phyloP scores from a whole-genome alignment of 2,113 vertebrate species.

The Megalops atlanticus region DNA sequence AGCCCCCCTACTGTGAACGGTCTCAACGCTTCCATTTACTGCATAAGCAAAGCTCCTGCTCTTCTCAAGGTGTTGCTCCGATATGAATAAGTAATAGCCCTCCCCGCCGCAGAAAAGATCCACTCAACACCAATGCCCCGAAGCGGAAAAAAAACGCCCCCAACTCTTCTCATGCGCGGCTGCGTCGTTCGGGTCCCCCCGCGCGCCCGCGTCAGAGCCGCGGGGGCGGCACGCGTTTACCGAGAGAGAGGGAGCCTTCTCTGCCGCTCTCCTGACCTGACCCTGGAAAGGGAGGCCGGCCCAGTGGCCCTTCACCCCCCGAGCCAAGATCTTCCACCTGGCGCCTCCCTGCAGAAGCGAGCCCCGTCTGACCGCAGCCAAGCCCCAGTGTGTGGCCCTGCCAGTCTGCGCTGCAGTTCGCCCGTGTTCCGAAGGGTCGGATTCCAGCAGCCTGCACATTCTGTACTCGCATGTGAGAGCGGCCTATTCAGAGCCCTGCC shows the following conservation, averaged over 20 bases:
- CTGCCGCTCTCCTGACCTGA: not conserved
- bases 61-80: slow-evolving; percentile 22
- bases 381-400: not conserved
- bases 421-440: not conserved
- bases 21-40: not conserved
- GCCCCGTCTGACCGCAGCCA: not conserved
- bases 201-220: not conserved
- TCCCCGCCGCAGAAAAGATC: not conserved
- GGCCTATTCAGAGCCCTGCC: not conserved
- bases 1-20: not conserved
- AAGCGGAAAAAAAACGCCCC: not conserved
- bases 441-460: slow-evolving; percentile 8
- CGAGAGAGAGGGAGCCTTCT: not conserved
- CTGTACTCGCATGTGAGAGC: not conserved
- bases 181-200: not conserved
- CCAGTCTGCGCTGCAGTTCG: not conserved
- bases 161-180: not conserved
- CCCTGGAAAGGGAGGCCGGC: not conserved
- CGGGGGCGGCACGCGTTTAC: not conserved
- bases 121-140: not conserved
- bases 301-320: not conserved
- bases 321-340: not conserved
- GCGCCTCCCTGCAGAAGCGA: not conserved
- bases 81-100: slow-evolving; percentile 7
- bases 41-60: not conserved